Base-by-base conservation (phyloP, 1,140 invertebrate genomes). In the Harlomillsia oculata region DNA sequence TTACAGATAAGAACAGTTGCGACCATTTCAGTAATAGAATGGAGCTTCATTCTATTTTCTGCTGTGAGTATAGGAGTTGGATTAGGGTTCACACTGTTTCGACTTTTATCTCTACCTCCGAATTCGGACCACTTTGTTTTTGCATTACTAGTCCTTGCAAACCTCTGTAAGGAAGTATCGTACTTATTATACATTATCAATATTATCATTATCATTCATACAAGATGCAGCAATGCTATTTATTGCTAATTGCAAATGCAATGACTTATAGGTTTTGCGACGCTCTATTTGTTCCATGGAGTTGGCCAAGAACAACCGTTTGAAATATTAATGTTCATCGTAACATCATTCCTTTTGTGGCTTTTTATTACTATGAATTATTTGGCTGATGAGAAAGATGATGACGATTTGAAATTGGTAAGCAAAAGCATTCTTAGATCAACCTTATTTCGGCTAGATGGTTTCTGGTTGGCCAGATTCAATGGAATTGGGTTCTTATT, bases 231-330 rank as follows among this genome's bases (percentile, higher is more conserved):
- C n/a, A n/a, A n/a, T n/a, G n/a, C n/a, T n/a, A n/a, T n/a, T n/a
- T n/a, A n/a, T n/a, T n/a, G n/a, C n/a, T n/a, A n/a, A n/a, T n/a
- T n/a, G n/a, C n/a, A n/a, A n/a, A n/a, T n/a, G n/a, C n/a, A n/a
- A n/a, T n/a, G n/a, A n/a, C n/a, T n/a, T n/a, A n/a, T n/a, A 65
- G 63, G 48, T 11, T 65, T 65, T 43, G 43, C 56, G n/a, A 1
- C 34, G 20, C 60, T 56, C 36, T 65, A 65, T 32, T 44, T 65
- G 5, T 40, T 58, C 29, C 63, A 65, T 60, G 63, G 63, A 44
- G 45, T 65, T 18, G 62, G 62, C 20, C 61, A 57, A 52, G 63
- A 65, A 23, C 60, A 62, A 30, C 57, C 57, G 13, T 62, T 65
- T 41, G 60, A 65, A 43, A 54, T 62, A 26, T 18, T 56, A 2